phyloP scores from a whole-genome alignment of 2,113 vertebrate species.

The Ceyx melanurus region DNA sequence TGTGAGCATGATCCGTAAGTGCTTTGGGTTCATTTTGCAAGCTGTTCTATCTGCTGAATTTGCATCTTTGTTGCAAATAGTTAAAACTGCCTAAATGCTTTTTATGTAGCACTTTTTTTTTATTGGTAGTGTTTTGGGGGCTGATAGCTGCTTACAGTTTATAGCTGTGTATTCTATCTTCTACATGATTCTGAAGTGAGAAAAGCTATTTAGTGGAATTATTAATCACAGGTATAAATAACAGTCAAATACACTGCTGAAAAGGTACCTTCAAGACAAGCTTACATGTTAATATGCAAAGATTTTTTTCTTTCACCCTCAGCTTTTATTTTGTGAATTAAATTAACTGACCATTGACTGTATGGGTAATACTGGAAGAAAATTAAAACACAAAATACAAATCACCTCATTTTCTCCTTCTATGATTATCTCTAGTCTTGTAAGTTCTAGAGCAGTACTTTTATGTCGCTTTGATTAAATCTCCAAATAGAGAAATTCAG shows the following conservation, averaged over 20 bases:
- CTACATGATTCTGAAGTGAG: accelerated
- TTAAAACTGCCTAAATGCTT: not conserved
- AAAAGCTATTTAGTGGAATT: not conserved
- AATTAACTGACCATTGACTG: not conserved
- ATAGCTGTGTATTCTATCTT: not conserved
- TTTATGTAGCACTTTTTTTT: not conserved
- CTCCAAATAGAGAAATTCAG: not conserved
- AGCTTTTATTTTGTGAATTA: not conserved
- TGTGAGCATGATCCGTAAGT: not conserved
- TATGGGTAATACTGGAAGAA: not conserved
- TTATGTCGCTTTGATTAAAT: not conserved
- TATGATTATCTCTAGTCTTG: not conserved
- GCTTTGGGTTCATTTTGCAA: not conserved
- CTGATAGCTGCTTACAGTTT: not conserved
- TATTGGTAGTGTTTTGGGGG: not conserved
- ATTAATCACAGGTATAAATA: not conserved
- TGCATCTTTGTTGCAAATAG: not conserved
- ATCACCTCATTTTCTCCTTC: not conserved
- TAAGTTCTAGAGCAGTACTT: not conserved
- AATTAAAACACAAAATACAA: not conserved
- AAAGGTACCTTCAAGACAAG: not conserved
- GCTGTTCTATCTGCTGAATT: not conserved
- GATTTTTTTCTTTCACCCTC: not conserved
- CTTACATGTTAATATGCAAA: not conserved
- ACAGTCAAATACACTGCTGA: not conserved